These are phyloP conservation scores for Myzus persicae DNA, from an alignment of 1,140 invertebrate genomes.

Conservation along the genomic window DNA sequence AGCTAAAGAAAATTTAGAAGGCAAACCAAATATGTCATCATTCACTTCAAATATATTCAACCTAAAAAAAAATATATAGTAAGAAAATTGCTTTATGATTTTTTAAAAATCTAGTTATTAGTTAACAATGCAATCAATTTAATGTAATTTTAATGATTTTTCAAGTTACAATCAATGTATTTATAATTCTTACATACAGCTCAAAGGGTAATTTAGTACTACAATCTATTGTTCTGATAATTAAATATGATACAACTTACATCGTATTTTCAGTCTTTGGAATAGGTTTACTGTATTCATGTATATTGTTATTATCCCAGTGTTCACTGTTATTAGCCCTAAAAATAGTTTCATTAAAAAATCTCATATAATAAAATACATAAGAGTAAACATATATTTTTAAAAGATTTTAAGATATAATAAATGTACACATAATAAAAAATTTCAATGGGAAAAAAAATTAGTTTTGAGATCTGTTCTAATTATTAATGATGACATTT, in stretches of 20 bases:
- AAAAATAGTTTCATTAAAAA: not conserved
- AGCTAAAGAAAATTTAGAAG: constrained; percentile 15
- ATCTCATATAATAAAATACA: too few relatives aligned
- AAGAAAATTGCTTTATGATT: not conserved
- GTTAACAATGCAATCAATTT: not conserved
- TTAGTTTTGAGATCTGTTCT: too few relatives aligned
- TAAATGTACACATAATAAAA: too few relatives aligned
- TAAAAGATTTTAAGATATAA: too few relatives aligned
- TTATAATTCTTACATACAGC: not conserved
- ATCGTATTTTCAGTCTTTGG: not conserved
- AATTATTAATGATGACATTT: too few relatives aligned
- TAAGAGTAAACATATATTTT: too few relatives aligned
- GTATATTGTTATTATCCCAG: not conserved
- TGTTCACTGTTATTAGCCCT: not conserved
- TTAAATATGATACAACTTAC: not conserved
- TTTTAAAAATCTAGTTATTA: not conserved
- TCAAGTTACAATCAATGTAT: not conserved
- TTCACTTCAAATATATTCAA: not conserved
- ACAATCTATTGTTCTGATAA: not conserved
- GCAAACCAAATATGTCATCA: constrained; percentile 15
- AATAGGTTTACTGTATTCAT: not conserved
- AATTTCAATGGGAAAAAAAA: too few relatives aligned
- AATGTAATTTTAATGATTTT: not conserved
- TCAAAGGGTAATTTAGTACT: not conserved
- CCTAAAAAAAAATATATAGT: constrained; percentile 4